Conservation (phyloP, 2,113 vertebrate species). For the Peromyscus polionotus region DNA sequence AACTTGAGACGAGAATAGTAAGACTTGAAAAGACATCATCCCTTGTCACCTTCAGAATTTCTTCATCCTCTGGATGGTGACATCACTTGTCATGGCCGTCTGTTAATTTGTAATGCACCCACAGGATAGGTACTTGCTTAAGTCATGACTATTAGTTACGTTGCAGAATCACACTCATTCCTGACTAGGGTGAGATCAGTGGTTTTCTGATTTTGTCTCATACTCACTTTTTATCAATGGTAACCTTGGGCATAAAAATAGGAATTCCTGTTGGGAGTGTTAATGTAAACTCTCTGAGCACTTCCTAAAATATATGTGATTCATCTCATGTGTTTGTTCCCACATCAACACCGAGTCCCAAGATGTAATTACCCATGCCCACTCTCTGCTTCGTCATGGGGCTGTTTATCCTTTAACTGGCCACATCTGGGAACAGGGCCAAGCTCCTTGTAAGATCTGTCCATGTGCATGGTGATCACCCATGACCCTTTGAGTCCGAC, state of each 20-base stretch:
- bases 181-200: neutral
- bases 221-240: slow-evolving; percentile 66
- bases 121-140: neutral
- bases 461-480: neutral
- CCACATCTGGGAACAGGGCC: neutral
- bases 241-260: slow-evolving; percentile 61
- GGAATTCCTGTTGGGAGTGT: slow-evolving; percentile 43
- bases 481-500: neutral
- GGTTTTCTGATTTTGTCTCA: neutral
- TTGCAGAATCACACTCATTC: neutral
- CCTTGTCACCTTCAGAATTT: neutral
- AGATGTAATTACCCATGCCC: slow-evolving; percentile 50
- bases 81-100: neutral
- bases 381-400: neutral
- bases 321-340: slow-evolving; percentile 69
- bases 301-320: slow-evolving; percentile 63
- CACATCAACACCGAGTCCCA: slow-evolving; percentile 20
- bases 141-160: neutral
- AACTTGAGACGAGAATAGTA: neutral
- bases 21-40: neutral
- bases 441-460: neutral
- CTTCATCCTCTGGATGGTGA: neutral
- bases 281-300: slow-evolving; percentile 68
- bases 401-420: slow-evolving; percentile 30
- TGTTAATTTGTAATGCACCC: neutral